Base-by-base conservation (phyloP, 2,797 vertebrate species). In the Squalus acanthias region DNA sequence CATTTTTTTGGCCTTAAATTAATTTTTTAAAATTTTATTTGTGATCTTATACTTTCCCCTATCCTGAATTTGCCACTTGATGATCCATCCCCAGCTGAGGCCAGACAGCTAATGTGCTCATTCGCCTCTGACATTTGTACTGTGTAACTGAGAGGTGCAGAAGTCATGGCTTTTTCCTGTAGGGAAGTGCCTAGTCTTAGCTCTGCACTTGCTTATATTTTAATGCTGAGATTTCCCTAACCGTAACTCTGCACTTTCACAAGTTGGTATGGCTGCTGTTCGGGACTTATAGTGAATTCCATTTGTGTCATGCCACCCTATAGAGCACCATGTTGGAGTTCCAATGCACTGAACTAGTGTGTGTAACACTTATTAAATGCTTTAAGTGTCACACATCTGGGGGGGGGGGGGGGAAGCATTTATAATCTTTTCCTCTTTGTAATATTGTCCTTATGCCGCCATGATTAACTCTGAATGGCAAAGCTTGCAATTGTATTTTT, bases 401-500 rank as follows among this genome's bases (percentile, higher is more conserved):
- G 20, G 0, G 24, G 60, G 60, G 24, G 53, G 60, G 53, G 53
- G 0, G 8, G 3, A 63, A 20, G n/a, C 7, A 39, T 67, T 93
- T 39, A n/a, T 17, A 50, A 15, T 33, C 26, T 6, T 63, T 46
- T 33, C 70, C 17, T 53, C 8, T 95, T 95, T 50, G 22, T 26
- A 72, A 26, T 53, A 95, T 95, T 95, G 63, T 69, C n/a, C 22
- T 46, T 53, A 26, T 72, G 20, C 39, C 15, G n/a, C 24, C 46
- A 50, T 57, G 3, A 33, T 57, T 93, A 0, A 0, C 13, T n/a
- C 0, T 29, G 53, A 95, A 12, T 50, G 39, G 74, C 26, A 39
- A 72, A 93, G 50, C 53, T 24, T 74, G 50, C 96, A 22, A 26
- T 94, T 67, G 65, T 57, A 63, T 97, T 0, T 96, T 12, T 97